Evolutionary conservation across 2,888 invertebrate species (phyloP), one percentile per base, ranked within the genome.

Genomic region (Heteropelma amictum): DNA sequence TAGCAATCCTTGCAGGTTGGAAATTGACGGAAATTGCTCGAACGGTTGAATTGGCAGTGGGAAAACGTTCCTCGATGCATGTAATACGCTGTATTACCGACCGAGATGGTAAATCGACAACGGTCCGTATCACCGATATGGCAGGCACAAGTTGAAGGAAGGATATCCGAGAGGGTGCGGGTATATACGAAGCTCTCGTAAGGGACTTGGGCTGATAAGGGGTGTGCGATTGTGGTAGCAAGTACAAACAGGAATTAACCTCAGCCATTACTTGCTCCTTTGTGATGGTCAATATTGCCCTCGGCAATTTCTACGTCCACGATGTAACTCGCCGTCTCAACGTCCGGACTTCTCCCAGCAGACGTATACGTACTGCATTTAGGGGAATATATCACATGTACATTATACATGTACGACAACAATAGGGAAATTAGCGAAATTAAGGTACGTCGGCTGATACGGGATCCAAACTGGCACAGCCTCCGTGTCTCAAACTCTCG

Each of bases 201-300:
- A 77, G 63, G 65, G 78, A 65, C 64, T 61, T 69, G 72, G 35
- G 72, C 77, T 71, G 49, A 67, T 45, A 63, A 64, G 71, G 68
- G 56, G 71, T 71, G 79, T 74, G 79, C 60, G 53, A 70, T 74
- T 79, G 83, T 67, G 81, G 82, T 67, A 70, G 77, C 71, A 72
- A 68, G 77, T 72, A 76, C 80, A 81, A 81, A 79, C 80, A 80
- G 78, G 79, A 82, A 84, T 84, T 83, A 83, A 81, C 82, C 79
- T 80, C 75, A 79, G 79, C 83, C 82, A 83, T 84, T 83, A 81
- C 81, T 78, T 78, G 79, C 78, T 78, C 79, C 81, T 82, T 84
- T 82, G 81, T 80, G 79, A 77, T 72, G 75, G 81, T 84, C 83
- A 80, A 78, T 82, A 81, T 79, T n/a, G 75, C 80, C 76, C 67